Evolutionary conservation across 2,888 invertebrate species (phyloP).

Genomic region (Caenorhabditis virilis): DNA sequence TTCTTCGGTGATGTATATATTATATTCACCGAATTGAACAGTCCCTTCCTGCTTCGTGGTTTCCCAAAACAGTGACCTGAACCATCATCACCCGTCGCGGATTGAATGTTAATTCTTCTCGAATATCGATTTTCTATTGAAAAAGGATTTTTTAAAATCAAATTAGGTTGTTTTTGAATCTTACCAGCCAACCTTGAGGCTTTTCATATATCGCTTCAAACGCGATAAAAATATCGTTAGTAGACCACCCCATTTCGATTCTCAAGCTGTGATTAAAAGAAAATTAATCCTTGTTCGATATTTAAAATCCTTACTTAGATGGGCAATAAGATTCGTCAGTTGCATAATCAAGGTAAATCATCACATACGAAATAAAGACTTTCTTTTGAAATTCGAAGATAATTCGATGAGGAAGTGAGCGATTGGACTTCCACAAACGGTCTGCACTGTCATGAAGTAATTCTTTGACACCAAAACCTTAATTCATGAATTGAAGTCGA

Average conservation of each 20-base stretch:
- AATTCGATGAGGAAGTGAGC: slow-evolving; percentile 5
- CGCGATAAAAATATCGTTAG: slow-evolving; percentile 3
- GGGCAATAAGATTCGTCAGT: slow-evolving; percentile 15
- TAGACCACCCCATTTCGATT: slow-evolving; percentile 9
- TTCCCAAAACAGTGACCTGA: slow-evolving; percentile 7
- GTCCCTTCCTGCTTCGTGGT: slow-evolving; percentile 13
- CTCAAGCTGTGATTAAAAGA: slow-evolving; percentile 4
- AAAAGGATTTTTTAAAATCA: not conserved
- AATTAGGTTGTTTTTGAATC: not conserved
- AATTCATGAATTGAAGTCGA: not conserved
- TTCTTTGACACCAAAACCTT: slow-evolving; percentile 8
- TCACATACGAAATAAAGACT: slow-evolving; percentile 5
- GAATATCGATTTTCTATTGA: not conserved
- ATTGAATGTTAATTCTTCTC: not conserved
- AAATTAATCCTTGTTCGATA: not conserved
- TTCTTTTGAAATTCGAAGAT: slow-evolving; percentile 1
- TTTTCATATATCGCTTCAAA: not conserved
- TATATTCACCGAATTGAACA: slow-evolving; percentile 13
- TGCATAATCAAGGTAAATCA: slow-evolving; percentile 7
- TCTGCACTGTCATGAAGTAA: slow-evolving; percentile 10
- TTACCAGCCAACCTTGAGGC: slow-evolving; percentile 13
- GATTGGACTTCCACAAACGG: slow-evolving; percentile 9
- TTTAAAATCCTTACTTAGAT: slow-evolving; percentile 4
- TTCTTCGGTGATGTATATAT: no score
- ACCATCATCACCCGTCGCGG: slow-evolving; percentile 8